A percentile compares a stretch with the other conserved stretches of the same genome.
Conservation (phyloP, 2,797 vertebrate genomes). For the Masticophis lateralis region DNA sequence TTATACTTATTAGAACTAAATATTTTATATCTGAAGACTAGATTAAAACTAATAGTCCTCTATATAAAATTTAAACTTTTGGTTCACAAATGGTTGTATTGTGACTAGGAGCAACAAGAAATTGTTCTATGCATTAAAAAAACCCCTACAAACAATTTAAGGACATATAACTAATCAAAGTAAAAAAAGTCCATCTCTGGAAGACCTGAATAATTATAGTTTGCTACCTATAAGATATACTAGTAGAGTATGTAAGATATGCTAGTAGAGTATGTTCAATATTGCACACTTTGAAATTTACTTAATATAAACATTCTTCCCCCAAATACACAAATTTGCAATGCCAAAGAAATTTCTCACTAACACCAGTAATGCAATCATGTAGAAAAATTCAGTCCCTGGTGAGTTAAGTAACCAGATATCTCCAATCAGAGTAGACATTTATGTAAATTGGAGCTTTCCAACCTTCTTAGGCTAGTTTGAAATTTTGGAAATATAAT, state of each 20-base stretch:
- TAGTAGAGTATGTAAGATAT: not conserved
- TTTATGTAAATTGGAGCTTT: not conserved
- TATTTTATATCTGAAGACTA: not conserved
- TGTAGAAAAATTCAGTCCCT: not conserved
- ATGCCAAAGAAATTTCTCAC: not conserved
- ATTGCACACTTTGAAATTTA: not conserved
- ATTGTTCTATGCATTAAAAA: not conserved
- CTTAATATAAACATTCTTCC: not conserved
- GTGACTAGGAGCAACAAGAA: not conserved
- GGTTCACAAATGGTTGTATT: not conserved
- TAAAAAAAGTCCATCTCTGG: not conserved
- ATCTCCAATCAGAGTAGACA: not conserved
- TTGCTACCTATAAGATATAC: not conserved
- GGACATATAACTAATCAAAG: not conserved
- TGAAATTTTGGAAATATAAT: not conserved
- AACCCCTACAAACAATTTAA: not conserved
- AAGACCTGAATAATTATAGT: not conserved
- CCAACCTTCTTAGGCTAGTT: not conserved
- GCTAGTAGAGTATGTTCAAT: too few species aligned
- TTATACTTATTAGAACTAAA: slow-evolving; percentile 14
- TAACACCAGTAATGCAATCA: not conserved
- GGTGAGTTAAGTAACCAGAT: not conserved
- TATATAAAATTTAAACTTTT: not conserved
- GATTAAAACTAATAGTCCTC: not conserved
- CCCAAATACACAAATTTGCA: not conserved